Evolutionary conservation across 2,113 vertebrate genomes (phyloP), one percentile per base, ranked within the genome.

Genomic region (Neogobius melanostomus): DNA sequence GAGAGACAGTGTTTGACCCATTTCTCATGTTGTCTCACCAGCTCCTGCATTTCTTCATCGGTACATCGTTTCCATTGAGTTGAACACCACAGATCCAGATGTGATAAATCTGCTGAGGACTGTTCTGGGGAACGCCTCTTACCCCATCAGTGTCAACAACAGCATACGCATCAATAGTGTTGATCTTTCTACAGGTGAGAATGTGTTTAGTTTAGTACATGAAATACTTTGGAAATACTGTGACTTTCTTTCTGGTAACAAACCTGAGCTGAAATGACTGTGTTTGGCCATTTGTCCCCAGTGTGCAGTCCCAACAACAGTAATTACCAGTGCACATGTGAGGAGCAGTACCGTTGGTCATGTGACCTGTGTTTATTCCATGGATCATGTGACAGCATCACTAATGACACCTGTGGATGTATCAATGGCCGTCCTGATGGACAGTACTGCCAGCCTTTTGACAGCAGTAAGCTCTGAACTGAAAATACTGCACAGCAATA

Each of bases 311-410:
- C 11, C 6, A 9, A n/a, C 36, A 66, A 11, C 5, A 6, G 1
- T 21, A 69, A 50, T 7, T 50, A 71, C 15, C 62, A 81, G 47
- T 87, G 83, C 45, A 51, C 42, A 4, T 87, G 85, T 82, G 87
- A 87, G 60, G 46, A 76, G 9, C 5, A 66, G 45, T 69, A 76
- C 45, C 16, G 66, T 1, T 87, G 79, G 81, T 65, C 81, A 8
- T 81, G 72, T 84, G 62, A 82, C 44, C 71, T 62, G 51, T 88
- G 87, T 69, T 49, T 51, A 28, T 67, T n/a, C 49, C 75, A 77
- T 53, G 64, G 76, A 50, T 53, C 28, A 59, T 88, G 86, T 72
- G 75, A 72, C 7, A 16, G 7, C 16, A 44, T 67, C 50, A 28
- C 62, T 62, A 47, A 42, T 59, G 54, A 12, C 50, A 78, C 72